These are phyloP conservation scores for Hemibates koningsi DNA, from an alignment of 2,113 vertebrate species.

Conservation along the genomic window DNA sequence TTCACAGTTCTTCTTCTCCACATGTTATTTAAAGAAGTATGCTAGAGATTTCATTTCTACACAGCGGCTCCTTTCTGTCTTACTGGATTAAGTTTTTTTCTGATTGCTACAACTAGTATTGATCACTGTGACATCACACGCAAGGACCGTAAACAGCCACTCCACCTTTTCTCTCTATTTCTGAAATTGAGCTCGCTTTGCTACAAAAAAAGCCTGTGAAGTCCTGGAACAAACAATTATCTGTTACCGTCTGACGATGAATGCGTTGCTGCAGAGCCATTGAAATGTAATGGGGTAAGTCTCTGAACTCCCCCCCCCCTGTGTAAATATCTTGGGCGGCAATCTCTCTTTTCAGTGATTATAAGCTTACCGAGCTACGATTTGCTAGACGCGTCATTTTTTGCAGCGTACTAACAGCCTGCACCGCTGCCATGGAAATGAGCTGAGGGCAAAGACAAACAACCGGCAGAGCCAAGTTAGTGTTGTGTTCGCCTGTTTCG, in stretches of 20 bases:
- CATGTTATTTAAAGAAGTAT: background rate
- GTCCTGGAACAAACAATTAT: background rate
- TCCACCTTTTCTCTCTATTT: too few relatives aligned
- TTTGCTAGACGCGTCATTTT: background rate
- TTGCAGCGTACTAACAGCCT: background rate
- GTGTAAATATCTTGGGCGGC: background rate
- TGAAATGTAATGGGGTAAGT: background rate
- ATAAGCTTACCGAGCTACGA: background rate
- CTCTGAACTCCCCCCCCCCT: background rate
- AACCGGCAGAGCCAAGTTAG: background rate
- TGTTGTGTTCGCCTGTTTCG: constrained; percentile 9
- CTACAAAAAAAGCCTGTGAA: background rate
- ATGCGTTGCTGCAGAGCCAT: background rate
- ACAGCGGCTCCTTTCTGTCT: background rate
- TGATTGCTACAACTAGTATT: background rate
- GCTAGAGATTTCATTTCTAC: background rate
- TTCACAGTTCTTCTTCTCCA: background rate
- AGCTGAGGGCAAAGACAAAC: constrained; percentile 36
- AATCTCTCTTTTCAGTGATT: background rate
- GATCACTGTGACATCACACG: background rate
- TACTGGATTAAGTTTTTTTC: background rate
- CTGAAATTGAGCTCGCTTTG: background rate
- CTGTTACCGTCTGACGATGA: background rate
- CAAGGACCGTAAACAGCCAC: background rate
- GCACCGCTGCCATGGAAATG: background rate